Base-by-base conservation (phyloP, 64 coral and sea anemone species). In the Acropora tenuis region DNA sequence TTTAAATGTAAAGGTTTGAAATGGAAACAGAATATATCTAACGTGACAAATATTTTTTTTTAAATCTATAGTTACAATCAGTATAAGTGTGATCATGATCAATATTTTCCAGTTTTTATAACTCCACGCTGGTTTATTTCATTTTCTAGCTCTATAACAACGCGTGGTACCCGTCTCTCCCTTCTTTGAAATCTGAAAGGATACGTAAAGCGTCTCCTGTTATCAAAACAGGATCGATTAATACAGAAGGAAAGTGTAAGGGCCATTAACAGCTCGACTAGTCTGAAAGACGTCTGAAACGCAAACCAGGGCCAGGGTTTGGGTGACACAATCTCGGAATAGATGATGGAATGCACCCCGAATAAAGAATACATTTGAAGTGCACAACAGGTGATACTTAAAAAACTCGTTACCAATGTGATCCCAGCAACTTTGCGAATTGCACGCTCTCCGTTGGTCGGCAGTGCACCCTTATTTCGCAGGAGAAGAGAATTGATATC, bases 281-380 rank as follows among this genome's bases (percentile, higher is more conserved):
- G n/a, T 16, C 92, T 59, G 47, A 94, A 94, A 1, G 69, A 94
- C 45, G 92, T 94, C 45, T 94, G 87, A 76, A 94, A 94, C 8
- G 41, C 79, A 47, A 60, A 75, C 92, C 92, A 94, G 1, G 92
- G 92, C 92, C 92, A 94, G 2, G 92, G 92, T 30, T 77, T 41
- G 18, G 92, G 92, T 1, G 88, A 58, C 0, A 78, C 55, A 8
- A 6, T 50, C 30, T 48, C 59, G 43, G 43, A 30, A 52, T 89
- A 68, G 5, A 55, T 5, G 52, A 46, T 16, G 9, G 40, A 52
- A 69, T 89, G 68, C 8, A 89, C 87, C 11, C 75, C 87, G 52
- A 89, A 79, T 3, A 89, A 11, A 2, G 75, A 78, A 49, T 89
- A 89, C 0, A 50, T 58, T 48, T 89, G 87, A 47, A 89, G 74